Evolutionary conservation across 2,888 invertebrate genomes (phyloP).

Genomic region (Hirtodrosophila confusa): DNA sequence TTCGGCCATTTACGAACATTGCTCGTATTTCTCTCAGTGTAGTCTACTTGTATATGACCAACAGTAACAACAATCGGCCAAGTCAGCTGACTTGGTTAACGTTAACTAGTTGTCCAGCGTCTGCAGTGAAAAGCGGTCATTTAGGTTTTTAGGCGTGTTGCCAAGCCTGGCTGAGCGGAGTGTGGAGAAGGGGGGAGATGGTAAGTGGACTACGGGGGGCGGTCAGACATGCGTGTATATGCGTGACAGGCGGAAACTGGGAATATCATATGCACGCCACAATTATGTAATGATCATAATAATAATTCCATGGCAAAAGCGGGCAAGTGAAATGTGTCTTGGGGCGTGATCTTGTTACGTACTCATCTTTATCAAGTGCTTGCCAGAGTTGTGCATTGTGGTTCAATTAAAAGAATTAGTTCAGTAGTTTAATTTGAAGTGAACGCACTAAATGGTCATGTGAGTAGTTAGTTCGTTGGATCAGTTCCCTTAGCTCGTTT

Average conservation of each 20-base stretch:
- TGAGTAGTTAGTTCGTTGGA: too few relatives aligned
- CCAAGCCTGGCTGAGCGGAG: constrained; percentile 16
- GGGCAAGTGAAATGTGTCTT: constrained; percentile 32
- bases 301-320: constrained; percentile 36
- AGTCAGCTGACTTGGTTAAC: constrained; percentile 70
- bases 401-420: neutral
- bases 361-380: constrained; percentile 6
- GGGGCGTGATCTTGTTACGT: constrained; percentile 32
- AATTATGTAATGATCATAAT: constrained; percentile 70
- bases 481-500: too few relatives aligned
- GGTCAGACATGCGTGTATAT: constrained; percentile 45
- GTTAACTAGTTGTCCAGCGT: constrained; percentile 57
- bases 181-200: constrained; percentile 3
- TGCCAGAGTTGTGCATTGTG: neutral
- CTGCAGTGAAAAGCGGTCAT: constrained; percentile 70
- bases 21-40: too few relatives aligned
- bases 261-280: constrained; percentile 75
- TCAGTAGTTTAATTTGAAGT: neutral
- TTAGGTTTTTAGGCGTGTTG: constrained; percentile 65
- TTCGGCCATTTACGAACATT: too few relatives aligned
- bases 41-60: constrained; percentile 6
- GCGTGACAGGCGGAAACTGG: constrained; percentile 80
- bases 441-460: too few relatives aligned
- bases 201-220: constrained; percentile 1
- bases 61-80: constrained; percentile 25